A percentile compares a stretch with the other conserved stretches of the same genome.
phyloP scores from a whole-genome alignment of 2,797 vertebrate genomes.

The Petrocephalus sullivani region DNA sequence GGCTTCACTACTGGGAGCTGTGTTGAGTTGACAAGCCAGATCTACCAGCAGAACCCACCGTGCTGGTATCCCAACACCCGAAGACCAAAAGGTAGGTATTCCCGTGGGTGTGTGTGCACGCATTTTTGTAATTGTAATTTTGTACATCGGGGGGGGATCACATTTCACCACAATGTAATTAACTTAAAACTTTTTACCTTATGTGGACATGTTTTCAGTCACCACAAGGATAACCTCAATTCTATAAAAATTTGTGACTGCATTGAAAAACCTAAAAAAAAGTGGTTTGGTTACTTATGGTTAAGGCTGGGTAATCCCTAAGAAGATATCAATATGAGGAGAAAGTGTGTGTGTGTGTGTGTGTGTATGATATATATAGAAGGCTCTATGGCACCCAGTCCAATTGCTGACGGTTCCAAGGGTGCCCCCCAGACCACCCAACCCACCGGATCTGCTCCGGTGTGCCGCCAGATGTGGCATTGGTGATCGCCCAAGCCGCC shows the following conservation, averaged over 20 bases:
- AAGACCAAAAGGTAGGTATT: not conserved
- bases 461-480: constrained; percentile 92
- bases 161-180: not conserved
- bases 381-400: not conserved
- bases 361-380: too few relatives aligned
- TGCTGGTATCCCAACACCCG: not conserved
- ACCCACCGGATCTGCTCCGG: constrained; percentile 87
- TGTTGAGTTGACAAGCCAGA: not conserved
- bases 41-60: not conserved
- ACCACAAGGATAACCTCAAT: not conserved
- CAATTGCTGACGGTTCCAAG: not conserved
- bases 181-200: not conserved
- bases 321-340: not conserved
- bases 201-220: not conserved
- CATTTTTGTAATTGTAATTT: not conserved
- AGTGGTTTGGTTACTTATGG: not conserved
- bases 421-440: not conserved
- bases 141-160: not conserved
- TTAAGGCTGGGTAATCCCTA: not conserved
- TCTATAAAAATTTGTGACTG: not conserved
- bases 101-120: not conserved
- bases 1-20: not conserved
- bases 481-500: constrained; percentile 97
- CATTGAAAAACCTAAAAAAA: not conserved
- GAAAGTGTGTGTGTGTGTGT: not conserved